Evolutionary conservation across 1,140 invertebrate species (phyloP).

Genomic region (Campoletis sonorensis): DNA sequence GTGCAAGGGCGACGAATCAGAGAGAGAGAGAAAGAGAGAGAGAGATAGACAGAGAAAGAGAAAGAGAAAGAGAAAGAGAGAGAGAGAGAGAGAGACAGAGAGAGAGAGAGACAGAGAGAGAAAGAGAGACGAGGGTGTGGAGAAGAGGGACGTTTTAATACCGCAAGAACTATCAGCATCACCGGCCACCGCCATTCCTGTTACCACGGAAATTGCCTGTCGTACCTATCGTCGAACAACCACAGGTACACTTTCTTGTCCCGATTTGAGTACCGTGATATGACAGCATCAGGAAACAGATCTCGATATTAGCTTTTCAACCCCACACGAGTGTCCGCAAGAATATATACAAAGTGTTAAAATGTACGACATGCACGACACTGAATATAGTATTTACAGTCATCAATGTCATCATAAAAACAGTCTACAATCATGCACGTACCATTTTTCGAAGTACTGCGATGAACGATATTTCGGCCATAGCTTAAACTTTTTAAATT

Average conservation of each 20-base stretch:
- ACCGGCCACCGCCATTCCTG: conserved; percentile 44
- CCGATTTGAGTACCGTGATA: not conserved
- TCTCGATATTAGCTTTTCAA: conserved; percentile 16
- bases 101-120: no score
- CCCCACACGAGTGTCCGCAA: not conserved
- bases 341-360: no score
- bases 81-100: not conserved
- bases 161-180: conserved; percentile 27
- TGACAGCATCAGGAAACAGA: conserved; percentile 18
- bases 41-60: not conserved
- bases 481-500: no score
- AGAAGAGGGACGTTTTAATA: not conserved
- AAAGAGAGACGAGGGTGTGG: not conserved
- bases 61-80: not conserved
- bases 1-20: not conserved
- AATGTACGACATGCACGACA: no score
- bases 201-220: conserved; percentile 44
- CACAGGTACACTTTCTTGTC: conserved; percentile 38
- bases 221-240: conserved; percentile 39
- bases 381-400: no score
- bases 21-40: not conserved
- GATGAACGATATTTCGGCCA: no score
- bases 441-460: no score
- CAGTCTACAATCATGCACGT: no score
- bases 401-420: no score